Base-by-base conservation (phyloP, 2,888 invertebrate genomes). In the Polyommatus iphigenia region DNA sequence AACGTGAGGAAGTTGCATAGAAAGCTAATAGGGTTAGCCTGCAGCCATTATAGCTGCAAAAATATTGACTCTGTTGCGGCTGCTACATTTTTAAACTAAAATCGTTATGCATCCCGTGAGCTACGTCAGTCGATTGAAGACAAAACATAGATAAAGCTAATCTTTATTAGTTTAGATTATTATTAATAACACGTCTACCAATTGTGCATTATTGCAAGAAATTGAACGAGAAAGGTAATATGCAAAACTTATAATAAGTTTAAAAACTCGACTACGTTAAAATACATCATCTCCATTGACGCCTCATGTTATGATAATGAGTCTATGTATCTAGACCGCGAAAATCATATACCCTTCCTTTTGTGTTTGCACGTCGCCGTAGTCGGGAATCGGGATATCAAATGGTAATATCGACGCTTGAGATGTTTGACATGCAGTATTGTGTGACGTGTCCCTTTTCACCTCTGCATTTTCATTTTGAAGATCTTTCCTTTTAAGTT, bases 401-500 rank as follows among this genome's bases (percentile, higher is more conserved):
- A 67, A 67, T 67, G 15, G 20, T 67, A 67, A 29, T 67, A 67
- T 67, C 67, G 29, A 29, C 15, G 67, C 29, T 67, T 62, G 24
- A 67, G 29, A 67, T 32, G 67, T 32, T 67, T 32, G 67, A 67
- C 67, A 32, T 67, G 29, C 67, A 29, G 67, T 6, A 29, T 67
- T 67, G 29, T 67, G 20, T 59, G 59, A 59, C 20, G 59, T 59
- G 29, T 67, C 29, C 67, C 67, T 32, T 67, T 41, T 24, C 36
- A 72, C 41, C 20, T 46, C 41, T 46, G 41, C 73, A 41, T 41
- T 73, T 73, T 41, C 73, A 73, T 73, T 46, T 75, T 75, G 54
- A 75, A 54, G 50, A 75, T 75, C 24, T 75, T 50, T 50, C 46
- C 50, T 50, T 75, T 50, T 50, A 75, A 75, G 54, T 67, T 67